These are phyloP conservation scores for Dipus sagitta DNA, from an alignment of 2,797 vertebrate species.

Conservation along the genomic window DNA sequence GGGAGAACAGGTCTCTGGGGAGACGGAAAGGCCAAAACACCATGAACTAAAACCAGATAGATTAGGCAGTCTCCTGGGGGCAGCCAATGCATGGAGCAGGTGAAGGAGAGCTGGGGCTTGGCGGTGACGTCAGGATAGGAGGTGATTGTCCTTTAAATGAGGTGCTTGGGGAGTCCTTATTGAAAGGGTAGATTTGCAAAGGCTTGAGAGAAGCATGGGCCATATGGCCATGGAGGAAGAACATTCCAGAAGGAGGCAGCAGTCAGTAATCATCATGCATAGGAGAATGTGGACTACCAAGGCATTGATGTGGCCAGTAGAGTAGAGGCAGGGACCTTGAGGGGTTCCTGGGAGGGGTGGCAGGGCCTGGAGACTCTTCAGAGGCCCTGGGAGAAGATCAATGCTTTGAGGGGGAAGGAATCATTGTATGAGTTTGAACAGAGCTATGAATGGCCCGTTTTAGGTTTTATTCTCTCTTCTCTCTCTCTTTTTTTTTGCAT, in stretches of 20 bases:
- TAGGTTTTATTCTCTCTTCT: neutral
- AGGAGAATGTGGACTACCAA: accelerated
- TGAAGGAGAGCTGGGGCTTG: neutral
- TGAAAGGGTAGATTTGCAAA: neutral
- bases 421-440: neutral
- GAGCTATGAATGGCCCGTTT: neutral
- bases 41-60: neutral
- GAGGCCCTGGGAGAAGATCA: no score
- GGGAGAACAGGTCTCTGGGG: neutral
- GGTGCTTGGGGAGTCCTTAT: neutral
- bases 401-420: neutral
- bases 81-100: neutral
- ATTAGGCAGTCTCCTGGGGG: neutral
- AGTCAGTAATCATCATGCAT: neutral
- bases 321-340: accelerated
- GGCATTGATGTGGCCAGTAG: neutral
- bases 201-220: neutral
- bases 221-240: neutral
- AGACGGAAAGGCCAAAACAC: neutral
- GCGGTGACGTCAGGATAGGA: neutral
- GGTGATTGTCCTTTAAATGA: neutral
- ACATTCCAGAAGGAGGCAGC: neutral
- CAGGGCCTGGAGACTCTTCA: no score
- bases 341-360: neutral
- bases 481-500: no score